Evolutionary conservation across 2,797 vertebrate species (phyloP).

Genomic region (Acrossocheilus fasciatus): DNA sequence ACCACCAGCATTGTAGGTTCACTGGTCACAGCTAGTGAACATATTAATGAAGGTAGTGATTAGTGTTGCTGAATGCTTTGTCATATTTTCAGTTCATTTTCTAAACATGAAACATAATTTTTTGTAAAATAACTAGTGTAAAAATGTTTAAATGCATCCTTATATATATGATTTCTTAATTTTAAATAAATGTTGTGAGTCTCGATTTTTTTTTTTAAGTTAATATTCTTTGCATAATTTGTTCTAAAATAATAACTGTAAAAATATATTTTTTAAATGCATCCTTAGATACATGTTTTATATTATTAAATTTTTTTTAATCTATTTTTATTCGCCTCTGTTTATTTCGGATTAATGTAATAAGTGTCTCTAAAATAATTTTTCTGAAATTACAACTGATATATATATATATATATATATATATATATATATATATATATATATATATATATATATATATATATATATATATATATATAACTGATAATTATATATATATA

Average conservation of each 20-base stretch:
- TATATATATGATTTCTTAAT: neutral
- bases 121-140: neutral
- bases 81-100: neutral
- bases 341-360: neutral
- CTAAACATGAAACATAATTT: neutral
- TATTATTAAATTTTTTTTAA: neutral
- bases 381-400: neutral
- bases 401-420: too few species aligned
- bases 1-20: constrained; percentile 93
- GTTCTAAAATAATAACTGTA: neutral
- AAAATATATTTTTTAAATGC: neutral
- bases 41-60: constrained; percentile 31
- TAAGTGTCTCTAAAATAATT: neutral
- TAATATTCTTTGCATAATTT: neutral
- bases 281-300: neutral
- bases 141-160: neutral
- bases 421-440: too few species aligned
- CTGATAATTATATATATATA: too few species aligned
- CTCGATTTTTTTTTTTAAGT: neutral
- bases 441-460: too few species aligned
- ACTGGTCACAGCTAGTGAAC: constrained; percentile 91
- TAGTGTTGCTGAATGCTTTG: neutral
- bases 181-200: neutral
- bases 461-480: too few species aligned
- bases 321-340: neutral